Conservation (phyloP, 2,113 vertebrate genomes). For the Rhinopithecus roxellana region DNA sequence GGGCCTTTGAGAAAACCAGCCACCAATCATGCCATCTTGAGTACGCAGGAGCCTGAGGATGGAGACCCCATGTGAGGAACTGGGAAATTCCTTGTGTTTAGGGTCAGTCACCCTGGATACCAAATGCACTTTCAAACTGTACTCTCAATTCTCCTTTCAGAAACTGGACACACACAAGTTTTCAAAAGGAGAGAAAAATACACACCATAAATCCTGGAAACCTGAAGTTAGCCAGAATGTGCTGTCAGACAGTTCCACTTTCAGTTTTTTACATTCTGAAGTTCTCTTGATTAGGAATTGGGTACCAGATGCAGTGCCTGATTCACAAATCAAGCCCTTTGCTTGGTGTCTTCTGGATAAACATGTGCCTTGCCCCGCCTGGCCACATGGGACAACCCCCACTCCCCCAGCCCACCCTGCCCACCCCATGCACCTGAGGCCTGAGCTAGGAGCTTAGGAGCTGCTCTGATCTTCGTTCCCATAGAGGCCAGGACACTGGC, state of each 20-base stretch:
- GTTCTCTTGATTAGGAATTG: neutral
- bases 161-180: neutral
- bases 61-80: neutral
- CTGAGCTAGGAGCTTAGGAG: neutral
- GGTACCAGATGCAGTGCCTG: neutral
- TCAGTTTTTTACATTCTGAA: neutral
- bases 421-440: neutral
- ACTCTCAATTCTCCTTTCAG: neutral
- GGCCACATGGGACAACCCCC: neutral
- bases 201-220: neutral
- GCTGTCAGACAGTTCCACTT: neutral
- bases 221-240: neutral
- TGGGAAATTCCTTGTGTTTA: neutral
- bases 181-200: neutral
- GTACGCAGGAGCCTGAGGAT: neutral
- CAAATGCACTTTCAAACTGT: neutral
- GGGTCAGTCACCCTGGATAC: neutral
- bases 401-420: neutral
- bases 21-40: neutral
- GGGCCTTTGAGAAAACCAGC: neutral
- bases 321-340: neutral
- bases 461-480: neutral
- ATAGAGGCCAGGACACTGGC: neutral
- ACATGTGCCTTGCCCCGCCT: fast-evolving
- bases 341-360: neutral